Conservation (phyloP, 2,888 invertebrate species). For the Aproaerema taeniolella region DNA sequence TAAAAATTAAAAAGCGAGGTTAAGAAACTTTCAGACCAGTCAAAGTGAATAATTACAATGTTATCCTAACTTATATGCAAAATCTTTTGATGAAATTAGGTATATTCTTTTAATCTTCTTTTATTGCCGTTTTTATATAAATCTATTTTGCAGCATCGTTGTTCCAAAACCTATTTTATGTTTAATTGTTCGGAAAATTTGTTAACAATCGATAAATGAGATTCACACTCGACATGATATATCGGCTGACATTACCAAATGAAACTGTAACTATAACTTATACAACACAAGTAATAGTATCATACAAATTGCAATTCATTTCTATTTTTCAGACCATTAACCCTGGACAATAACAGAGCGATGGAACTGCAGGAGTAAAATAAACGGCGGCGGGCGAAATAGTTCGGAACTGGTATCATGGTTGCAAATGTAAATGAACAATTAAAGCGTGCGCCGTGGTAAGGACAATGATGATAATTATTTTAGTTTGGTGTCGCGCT, state of each 20-base stretch:
- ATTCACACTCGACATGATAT: conserved; percentile 6
- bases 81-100: no score
- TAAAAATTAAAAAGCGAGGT: no score
- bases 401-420: conserved; percentile 75
- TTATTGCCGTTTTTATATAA: no score
- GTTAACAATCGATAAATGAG: conserved; percentile 7
- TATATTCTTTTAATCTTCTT: no score
- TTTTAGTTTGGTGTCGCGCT: conserved; percentile 74
- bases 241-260: conserved; percentile 24
- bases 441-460: conserved; percentile 73
- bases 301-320: conserved; percentile 66
- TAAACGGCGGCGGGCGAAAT: conserved; percentile 66
- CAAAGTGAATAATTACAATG: no score
- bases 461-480: conserved; percentile 76
- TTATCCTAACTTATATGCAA: no score
- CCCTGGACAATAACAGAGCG: conserved; percentile 65
- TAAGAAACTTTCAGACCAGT: no score
- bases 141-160: no score
- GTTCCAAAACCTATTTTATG: no score
- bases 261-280: conserved; percentile 38
- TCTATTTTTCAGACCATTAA: conserved; percentile 75
- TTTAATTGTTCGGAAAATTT: no score
- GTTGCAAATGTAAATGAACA: conserved; percentile 77
- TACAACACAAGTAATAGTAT: conserved; percentile 41
- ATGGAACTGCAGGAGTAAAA: conserved; percentile 63